Evolutionary conservation across 2,113 vertebrate genomes (phyloP).

Genomic region (Oophaga pumilio): DNA sequence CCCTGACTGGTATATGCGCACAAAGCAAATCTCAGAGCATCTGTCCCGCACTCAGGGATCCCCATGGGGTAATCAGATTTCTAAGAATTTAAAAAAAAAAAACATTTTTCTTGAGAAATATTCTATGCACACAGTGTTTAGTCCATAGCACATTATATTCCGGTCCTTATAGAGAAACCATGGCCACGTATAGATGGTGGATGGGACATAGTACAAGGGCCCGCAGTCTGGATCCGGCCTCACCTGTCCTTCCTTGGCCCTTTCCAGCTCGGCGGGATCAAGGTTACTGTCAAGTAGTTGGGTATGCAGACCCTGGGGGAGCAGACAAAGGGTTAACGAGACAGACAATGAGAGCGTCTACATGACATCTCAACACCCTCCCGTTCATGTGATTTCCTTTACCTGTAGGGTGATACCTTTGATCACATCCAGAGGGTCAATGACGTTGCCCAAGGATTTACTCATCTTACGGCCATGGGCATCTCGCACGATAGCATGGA

Average conservation of each 20-base stretch:
- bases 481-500: constrained; percentile 87
- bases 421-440: constrained; percentile 86
- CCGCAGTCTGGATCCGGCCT: too few relatives aligned
- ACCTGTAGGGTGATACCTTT: constrained; percentile 84
- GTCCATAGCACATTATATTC: background rate
- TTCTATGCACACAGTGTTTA: too few relatives aligned
- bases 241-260: constrained; percentile 87
- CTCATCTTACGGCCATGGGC: constrained; percentile 92
- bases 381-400: background rate
- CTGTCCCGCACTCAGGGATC: constrained; percentile 87
- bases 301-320: constrained; percentile 75
- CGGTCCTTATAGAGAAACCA: background rate
- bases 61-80: constrained; percentile 83
- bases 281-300: constrained; percentile 83
- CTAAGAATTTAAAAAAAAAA: constrained; percentile 63
- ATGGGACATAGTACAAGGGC: background rate
- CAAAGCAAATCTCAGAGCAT: constrained; percentile 86
- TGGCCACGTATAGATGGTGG: background rate
- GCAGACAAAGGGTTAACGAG: background rate
- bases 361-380: background rate
- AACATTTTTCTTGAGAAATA: background rate
- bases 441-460: constrained; percentile 91
- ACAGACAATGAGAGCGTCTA: background rate
- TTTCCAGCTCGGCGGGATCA: constrained; percentile 77
- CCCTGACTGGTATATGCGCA: constrained; percentile 87